Conservation (phyloP, 2,113 vertebrate genomes). For the Channa maculata region DNA sequence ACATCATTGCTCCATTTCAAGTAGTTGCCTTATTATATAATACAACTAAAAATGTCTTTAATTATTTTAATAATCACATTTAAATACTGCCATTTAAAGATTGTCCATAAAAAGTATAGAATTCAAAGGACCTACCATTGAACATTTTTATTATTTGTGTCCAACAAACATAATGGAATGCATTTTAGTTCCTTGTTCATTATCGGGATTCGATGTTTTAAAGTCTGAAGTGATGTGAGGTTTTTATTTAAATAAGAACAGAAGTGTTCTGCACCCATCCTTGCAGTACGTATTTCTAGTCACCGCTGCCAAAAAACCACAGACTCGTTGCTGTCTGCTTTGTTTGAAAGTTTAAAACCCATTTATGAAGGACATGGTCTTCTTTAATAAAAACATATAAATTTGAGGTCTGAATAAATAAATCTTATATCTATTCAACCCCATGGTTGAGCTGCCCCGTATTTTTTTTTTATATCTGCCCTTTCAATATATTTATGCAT, state of each 20-base stretch:
- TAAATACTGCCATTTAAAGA: neutral
- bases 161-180: neutral
- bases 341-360: slow-evolving; percentile 56
- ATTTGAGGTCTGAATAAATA: slow-evolving; percentile 60
- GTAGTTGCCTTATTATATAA: neutral
- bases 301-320: neutral
- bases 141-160: slow-evolving; percentile 18
- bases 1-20: neutral
- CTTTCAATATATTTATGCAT: slow-evolving; percentile 31
- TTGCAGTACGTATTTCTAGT: neutral
- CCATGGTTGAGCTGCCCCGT: slow-evolving; percentile 48
- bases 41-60: neutral
- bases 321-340: neutral
- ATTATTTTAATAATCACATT: neutral
- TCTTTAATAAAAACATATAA: slow-evolving; percentile 46
- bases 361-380: slow-evolving; percentile 45
- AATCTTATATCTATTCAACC: slow-evolving; percentile 47
- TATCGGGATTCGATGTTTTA: slow-evolving; percentile 14
- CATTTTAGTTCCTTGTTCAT: neutral
- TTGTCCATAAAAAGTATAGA: neutral
- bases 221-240: slow-evolving; percentile 23
- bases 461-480: slow-evolving; percentile 46
- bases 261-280: slow-evolving; percentile 22
- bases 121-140: too few relatives aligned
- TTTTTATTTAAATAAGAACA: slow-evolving; percentile 8